phyloP scores from a whole-genome alignment of 1,140 invertebrate genomes.

The Pissodes strobi region DNA sequence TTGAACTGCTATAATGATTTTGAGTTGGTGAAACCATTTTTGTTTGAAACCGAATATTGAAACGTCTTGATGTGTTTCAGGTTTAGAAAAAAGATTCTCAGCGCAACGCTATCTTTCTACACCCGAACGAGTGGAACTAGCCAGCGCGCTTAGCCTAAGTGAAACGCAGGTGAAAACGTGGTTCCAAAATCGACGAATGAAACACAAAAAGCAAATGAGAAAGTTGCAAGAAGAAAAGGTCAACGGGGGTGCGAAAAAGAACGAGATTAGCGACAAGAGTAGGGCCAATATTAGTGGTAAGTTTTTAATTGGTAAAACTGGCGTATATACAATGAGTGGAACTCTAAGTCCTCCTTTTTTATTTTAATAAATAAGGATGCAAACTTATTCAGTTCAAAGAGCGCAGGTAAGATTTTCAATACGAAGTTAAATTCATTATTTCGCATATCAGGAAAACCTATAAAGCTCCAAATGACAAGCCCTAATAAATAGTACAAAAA shows the following conservation, averaged over 20 bases:
- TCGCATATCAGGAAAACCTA: too few relatives aligned
- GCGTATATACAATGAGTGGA: too few relatives aligned
- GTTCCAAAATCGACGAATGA: slow-evolving; percentile 98
- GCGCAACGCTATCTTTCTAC: slow-evolving; percentile 95
- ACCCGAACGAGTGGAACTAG: slow-evolving; percentile 93
- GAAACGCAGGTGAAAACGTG: slow-evolving; percentile 99
- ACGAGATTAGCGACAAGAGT: slow-evolving; percentile 17
- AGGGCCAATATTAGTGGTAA: slow-evolving; percentile 6
- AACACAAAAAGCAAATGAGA: slow-evolving; percentile 93
- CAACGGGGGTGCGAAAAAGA: slow-evolving; percentile 13
- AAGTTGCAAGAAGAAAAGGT: slow-evolving; percentile 66
- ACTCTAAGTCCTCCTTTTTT: too few relatives aligned
- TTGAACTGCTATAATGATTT: too few relatives aligned
- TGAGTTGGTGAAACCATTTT: too few relatives aligned
- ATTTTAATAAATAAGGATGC: too few relatives aligned
- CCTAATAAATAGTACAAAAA: not conserved
- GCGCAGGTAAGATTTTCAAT: too few relatives aligned
- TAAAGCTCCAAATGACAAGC: too few relatives aligned
- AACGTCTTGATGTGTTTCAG: slow-evolving; percentile 53
- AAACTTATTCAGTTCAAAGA: too few relatives aligned
- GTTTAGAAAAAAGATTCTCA: slow-evolving; percentile 94
- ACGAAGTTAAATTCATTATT: too few relatives aligned
- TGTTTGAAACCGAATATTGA: not conserved
- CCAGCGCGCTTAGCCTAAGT: slow-evolving; percentile 86
- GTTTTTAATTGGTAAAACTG: too few relatives aligned